These are phyloP conservation scores for Bhutanitis thaidina DNA, from an alignment of 2,888 invertebrate genomes.

Conservation along the genomic window DNA sequence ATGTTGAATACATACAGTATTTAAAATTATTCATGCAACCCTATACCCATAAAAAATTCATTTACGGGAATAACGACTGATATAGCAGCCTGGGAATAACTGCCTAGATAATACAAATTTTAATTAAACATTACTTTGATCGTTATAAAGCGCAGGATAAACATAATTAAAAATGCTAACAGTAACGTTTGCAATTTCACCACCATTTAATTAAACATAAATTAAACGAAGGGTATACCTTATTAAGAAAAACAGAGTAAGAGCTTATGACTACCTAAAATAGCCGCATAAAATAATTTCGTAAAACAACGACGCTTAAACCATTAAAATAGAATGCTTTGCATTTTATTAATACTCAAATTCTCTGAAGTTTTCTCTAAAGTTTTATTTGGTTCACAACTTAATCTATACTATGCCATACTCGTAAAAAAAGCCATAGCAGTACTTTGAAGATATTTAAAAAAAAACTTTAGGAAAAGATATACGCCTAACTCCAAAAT, in stretches of 20 bases:
- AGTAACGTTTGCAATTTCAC: conserved; percentile 29
- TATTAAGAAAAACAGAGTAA: conserved; percentile 4
- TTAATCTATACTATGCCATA: too few relatives aligned
- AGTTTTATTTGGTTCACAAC: too few relatives aligned
- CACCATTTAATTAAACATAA: conserved; percentile 25
- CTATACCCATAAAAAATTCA: conserved; percentile 11
- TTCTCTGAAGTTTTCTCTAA: too few relatives aligned
- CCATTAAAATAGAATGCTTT: background rate
- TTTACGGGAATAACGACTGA: conserved; percentile 3
- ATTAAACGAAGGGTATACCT: conserved; percentile 14
- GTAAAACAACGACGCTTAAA: background rate
- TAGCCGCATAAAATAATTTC: background rate
- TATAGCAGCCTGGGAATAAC: conserved; percentile 6
- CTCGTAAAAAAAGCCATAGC: too few relatives aligned
- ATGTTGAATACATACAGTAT: too few relatives aligned
- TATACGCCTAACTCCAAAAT: too few relatives aligned
- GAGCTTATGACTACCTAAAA: background rate
- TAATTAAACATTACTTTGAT: conserved; percentile 43
- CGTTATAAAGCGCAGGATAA: conserved; percentile 41
- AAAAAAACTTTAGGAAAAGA: too few relatives aligned
- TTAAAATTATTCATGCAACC: too few relatives aligned
- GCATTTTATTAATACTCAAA: background rate
- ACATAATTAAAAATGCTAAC: conserved; percentile 51
- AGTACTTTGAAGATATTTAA: too few relatives aligned
- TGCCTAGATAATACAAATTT: conserved; percentile 31